These are phyloP conservation scores for Drosophila auraria DNA, from an alignment of 1,140 invertebrate species.

Conservation along the genomic window DNA sequence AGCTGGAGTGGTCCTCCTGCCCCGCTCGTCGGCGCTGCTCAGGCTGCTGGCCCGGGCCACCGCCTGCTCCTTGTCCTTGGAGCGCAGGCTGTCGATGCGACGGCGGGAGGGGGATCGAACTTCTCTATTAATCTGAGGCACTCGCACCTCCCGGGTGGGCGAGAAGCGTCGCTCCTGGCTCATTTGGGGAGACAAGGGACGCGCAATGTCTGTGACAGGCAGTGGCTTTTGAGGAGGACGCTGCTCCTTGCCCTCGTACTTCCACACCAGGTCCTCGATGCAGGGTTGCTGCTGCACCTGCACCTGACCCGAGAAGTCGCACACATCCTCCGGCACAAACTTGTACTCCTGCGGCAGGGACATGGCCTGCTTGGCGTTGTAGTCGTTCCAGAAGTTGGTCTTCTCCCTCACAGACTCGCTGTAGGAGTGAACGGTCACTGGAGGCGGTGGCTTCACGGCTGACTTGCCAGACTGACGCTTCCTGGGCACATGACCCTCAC, in stretches of 20 bases:
- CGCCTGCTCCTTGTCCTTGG: slow-evolving; percentile 65
- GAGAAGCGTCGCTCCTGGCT: slow-evolving; percentile 66
- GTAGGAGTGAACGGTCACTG: slow-evolving; percentile 35
- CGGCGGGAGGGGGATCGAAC: slow-evolving; percentile 88
- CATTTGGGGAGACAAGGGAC: slow-evolving; percentile 57
- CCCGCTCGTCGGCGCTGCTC: slow-evolving; percentile 86
- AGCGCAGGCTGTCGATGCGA: slow-evolving; percentile 86
- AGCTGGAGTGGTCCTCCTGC: slow-evolving; percentile 61
- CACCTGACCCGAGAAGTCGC: slow-evolving; percentile 36
- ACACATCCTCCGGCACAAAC: slow-evolving; percentile 62
- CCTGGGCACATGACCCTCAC: slow-evolving; percentile 68
- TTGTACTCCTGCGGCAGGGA: slow-evolving; percentile 64
- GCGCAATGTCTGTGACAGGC: slow-evolving; percentile 65
- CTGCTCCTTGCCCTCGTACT: slow-evolving; percentile 69
- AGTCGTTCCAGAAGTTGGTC: slow-evolving; percentile 77
- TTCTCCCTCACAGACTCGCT: slow-evolving; percentile 71
- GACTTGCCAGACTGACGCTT: slow-evolving; percentile 35
- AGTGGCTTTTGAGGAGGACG: slow-evolving; percentile 13
- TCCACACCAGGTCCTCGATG: slow-evolving; percentile 79
- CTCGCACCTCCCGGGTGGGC: slow-evolving; percentile 75
- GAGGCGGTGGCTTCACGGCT: slow-evolving; percentile 5
- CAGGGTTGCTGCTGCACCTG: slow-evolving; percentile 48
- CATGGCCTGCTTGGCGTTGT: slow-evolving; percentile 68
- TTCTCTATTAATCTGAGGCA: slow-evolving; percentile 85
- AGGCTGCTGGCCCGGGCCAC: slow-evolving; percentile 88